phyloP scores from a whole-genome alignment of 1,140 invertebrate genomes.

The Muscidifurax raptorellus region DNA sequence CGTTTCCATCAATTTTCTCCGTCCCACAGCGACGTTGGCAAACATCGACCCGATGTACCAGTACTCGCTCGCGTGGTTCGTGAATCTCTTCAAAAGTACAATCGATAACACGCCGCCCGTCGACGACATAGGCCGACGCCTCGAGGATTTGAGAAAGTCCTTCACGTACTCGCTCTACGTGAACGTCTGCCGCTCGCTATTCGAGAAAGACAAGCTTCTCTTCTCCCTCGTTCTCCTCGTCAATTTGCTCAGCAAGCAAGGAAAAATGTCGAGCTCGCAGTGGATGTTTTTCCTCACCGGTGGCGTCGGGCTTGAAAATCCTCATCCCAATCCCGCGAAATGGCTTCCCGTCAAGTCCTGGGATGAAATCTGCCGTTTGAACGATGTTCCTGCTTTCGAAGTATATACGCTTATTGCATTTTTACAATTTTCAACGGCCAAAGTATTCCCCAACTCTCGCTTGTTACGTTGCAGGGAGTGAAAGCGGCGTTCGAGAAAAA shows the following conservation, averaged over 20 bases:
- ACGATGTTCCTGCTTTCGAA: slow-evolving; percentile 78
- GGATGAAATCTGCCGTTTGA: slow-evolving; percentile 88
- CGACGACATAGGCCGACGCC: slow-evolving; percentile 84
- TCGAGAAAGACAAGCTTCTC: slow-evolving; percentile 95
- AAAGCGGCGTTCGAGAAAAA: slow-evolving; percentile 78
- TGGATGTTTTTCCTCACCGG: slow-evolving; percentile 95
- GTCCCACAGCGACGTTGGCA: slow-evolving; percentile 83
- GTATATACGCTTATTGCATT: slow-evolving; percentile 57
- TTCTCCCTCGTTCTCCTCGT: slow-evolving; percentile 92
- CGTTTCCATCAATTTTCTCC: no score
- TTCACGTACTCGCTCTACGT: slow-evolving; percentile 94
- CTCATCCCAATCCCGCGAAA: slow-evolving; percentile 81
- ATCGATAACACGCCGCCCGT: slow-evolving; percentile 95
- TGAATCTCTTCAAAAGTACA: slow-evolving; percentile 89
- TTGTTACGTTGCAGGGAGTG: slow-evolving; percentile 76
- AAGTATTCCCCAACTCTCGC: no score
- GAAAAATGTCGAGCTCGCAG: slow-evolving; percentile 82
- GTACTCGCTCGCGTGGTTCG: slow-evolving; percentile 96
- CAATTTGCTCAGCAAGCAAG: slow-evolving; percentile 88
- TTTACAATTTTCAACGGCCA: no score
- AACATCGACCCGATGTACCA: slow-evolving; percentile 99
- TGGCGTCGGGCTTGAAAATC: slow-evolving; percentile 88
- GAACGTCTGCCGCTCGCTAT: slow-evolving; percentile 95
- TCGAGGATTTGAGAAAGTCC: slow-evolving; percentile 85
- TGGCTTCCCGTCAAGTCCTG: slow-evolving; percentile 89